These are phyloP conservation scores for Tridacna gigas DNA, from an alignment of 2,888 invertebrate species.

Conservation along the genomic window DNA sequence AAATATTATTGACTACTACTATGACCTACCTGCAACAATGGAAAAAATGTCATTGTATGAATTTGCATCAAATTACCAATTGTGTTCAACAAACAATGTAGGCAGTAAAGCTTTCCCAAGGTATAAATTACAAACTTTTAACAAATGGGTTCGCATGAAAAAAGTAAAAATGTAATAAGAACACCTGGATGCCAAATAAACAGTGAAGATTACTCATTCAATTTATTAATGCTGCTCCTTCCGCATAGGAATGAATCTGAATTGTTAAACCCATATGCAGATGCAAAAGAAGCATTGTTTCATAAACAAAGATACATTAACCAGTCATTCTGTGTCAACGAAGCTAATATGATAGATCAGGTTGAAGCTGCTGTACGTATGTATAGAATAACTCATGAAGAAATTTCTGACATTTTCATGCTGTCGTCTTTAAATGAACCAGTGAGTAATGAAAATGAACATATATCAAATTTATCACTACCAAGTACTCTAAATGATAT, in stretches of 20 bases:
- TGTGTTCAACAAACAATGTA: neutral
- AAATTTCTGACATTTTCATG: too few relatives aligned
- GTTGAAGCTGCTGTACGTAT: neutral
- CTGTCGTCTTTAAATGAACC: too few relatives aligned
- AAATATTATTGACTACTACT: constrained; percentile 48
- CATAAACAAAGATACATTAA: neutral
- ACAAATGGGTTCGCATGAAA: neutral
- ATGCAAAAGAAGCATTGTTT: neutral
- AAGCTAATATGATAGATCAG: neutral
- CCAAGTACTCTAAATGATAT: too few relatives aligned
- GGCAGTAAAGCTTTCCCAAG: neutral
- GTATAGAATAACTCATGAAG: neutral
- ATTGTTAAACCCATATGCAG: neutral
- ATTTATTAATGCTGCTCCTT: constrained; percentile 33
- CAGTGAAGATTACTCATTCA: constrained; percentile 46
- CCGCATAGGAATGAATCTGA: constrained; percentile 21
- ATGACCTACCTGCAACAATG: constrained; percentile 26
- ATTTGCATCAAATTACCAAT: constrained; percentile 31
- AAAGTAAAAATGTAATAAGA: too few relatives aligned
- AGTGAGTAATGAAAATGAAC: neutral
- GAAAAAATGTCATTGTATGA: constrained; percentile 5
- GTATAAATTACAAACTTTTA: neutral
- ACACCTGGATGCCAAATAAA: too few relatives aligned
- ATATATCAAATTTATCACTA: neutral
- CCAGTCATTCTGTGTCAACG: too few relatives aligned